Base-by-base conservation (phyloP, 2,888 invertebrate genomes). In the Melipona bicolor region DNA sequence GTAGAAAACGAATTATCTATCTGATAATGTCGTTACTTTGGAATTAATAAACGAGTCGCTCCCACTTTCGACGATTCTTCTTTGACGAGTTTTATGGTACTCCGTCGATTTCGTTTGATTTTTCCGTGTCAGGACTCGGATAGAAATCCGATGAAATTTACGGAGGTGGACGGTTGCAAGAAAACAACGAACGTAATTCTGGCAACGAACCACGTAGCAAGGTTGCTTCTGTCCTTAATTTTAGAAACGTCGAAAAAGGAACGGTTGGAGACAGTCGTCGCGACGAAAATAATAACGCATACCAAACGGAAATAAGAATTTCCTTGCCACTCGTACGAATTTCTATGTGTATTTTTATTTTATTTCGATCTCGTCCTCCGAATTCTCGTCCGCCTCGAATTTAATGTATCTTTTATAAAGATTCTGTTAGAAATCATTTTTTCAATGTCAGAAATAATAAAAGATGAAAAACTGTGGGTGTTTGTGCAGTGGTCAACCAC, bases 211-310 rank as follows among this genome's bases (percentile, higher is more conserved):
- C 72, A 61, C 50, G 62, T 9, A 6, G 72, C 72, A 78, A 78
- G 81, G 72, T 68, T 72, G 49, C 78, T n/a, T 49, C 61, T 54
- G 17, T 54, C 72, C 72, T 81, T 78, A 81, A 81, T 81, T 81
- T 81, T 81, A 78, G 78, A 72, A 81, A 43, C 80, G 36, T 43
- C 77, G 61, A 32, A 3, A 72, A 43, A 59, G 73, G 43, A 67
- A 77, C 62, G 65, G 54, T 54, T 27, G 54, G 49, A 72, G 72
- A 71, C 61, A 49, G 49, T 59, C 56, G 64, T 32, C 62, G 49
- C 50, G 77, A 81, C 77, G n/a, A 77, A 77, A 80, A 80, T 77
- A 80, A 71, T 77, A 74, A 76, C 76, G 64, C 52, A 59, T 21
- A 11, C 43, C 27, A n/a, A 32, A n/a, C 21, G 56, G 36, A 43